These are phyloP conservation scores for Cololabis saira DNA, from an alignment of 2,113 vertebrate species.

Conservation along the genomic window DNA sequence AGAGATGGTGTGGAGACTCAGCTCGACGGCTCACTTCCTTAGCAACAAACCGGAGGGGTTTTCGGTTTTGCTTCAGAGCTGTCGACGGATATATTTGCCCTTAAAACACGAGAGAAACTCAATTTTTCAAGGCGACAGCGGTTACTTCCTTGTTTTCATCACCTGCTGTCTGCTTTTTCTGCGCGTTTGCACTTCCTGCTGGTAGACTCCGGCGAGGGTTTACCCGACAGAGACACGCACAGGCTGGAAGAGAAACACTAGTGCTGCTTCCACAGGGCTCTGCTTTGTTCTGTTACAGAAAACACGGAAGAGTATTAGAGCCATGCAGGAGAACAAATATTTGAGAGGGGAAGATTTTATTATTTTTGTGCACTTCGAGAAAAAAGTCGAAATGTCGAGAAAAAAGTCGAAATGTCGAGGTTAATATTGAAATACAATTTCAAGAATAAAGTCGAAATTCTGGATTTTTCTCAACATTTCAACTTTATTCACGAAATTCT, in stretches of 20 bases:
- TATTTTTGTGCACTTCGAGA: too few species aligned
- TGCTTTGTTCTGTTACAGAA: too few species aligned
- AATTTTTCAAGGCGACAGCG: conserved; percentile 13
- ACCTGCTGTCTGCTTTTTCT: conserved; percentile 28
- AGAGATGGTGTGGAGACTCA: conserved; percentile 28
- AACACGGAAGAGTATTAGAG: too few species aligned
- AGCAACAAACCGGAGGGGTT: conserved; percentile 34
- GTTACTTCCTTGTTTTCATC: conserved; percentile 79
- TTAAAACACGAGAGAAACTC: conserved; percentile 6
- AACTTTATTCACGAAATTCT: too few species aligned
- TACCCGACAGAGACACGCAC: conserved; percentile 41
- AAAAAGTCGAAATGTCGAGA: too few species aligned
- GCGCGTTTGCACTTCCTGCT: conserved; percentile 45
- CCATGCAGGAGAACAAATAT: too few species aligned
- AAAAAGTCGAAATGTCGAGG: too few species aligned
- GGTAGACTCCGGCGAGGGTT: conserved; percentile 2
- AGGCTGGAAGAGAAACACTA: conserved; percentile 60
- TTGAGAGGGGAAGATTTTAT: too few species aligned
- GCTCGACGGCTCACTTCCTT: conserved; percentile 56
- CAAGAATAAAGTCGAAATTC: too few species aligned
- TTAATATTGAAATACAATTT: too few species aligned
- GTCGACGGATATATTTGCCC: conserved; percentile 27
- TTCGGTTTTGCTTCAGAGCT: conserved; percentile 1
- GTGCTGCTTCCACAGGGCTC: too few species aligned
- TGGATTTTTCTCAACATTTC: too few species aligned